Base-by-base conservation (phyloP, 2,113 vertebrate species). In the Callipepla californica region DNA sequence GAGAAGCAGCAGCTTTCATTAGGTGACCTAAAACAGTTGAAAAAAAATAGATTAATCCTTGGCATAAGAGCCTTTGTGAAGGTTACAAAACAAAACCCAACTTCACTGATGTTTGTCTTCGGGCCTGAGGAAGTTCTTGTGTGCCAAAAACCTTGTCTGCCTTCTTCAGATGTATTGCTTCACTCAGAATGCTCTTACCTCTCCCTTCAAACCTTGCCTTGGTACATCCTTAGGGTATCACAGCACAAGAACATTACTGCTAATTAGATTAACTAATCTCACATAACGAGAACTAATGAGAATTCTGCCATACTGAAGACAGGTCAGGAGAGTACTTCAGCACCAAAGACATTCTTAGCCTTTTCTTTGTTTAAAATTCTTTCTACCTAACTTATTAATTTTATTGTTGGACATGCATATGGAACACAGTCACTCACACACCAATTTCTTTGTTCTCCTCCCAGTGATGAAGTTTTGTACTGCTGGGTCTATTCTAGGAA, bases 281-380 rank as follows among this genome's bases (percentile, higher is more conserved):
- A 38, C 44, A 23, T 94, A 94, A 93, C 86, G 87, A 92, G 82
- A 94, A 96, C 87, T 88, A 90, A 94, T 91, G 87, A 92, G 87
- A 75, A 30, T 23, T 68, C 83, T 95, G 57, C 57, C 76, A 58
- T 57, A 44, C 36, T 81, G 58, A 65, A 92, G 50, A 58, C 63
- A 88, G 22, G 87, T 36, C 70, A 68, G 48, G 81, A 93, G 38
- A 67, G 44, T 65, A 83, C 15, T 44, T 7, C 5, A 30, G 73
- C 26, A 90, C 83, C 62, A 18, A 73, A 89, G 36, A 32, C 78
- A 87, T 96, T 79, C 84, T 84, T 68, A 65, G 36, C 66, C 17
- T 40, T 40, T 58, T 40, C 36, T 63, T 88, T 44, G 16, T 78
- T 94, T 65, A 66, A 58, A 93, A 76, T 38, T 70, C 36, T 83